phyloP scores from a whole-genome alignment of 2,888 invertebrate species.

The Pristionchus mayeri region DNA sequence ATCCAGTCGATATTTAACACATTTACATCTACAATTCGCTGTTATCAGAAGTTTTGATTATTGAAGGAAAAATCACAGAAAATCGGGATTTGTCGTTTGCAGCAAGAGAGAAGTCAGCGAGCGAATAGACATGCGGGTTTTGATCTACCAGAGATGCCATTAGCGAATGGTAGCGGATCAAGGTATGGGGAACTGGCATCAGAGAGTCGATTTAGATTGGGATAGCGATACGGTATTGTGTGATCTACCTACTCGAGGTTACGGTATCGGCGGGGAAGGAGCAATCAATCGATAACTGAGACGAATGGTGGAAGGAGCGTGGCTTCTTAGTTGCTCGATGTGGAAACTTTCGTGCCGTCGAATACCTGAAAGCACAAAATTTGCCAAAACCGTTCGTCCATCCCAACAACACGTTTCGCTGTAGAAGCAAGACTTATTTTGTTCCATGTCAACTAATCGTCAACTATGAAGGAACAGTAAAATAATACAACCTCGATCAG shows the following conservation, averaged over 20 bases:
- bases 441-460: no score
- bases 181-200: not conserved
- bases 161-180: not conserved
- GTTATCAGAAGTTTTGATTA: not conserved
- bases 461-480: no score
- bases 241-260: constrained; percentile 5
- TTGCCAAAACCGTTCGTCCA: no score
- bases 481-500: no score
- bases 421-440: no score
- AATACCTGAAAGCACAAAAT: constrained; percentile 49
- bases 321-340: not conserved
- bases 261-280: not conserved
- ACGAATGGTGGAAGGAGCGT: not conserved
- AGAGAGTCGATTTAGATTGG: not conserved
- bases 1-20: not conserved
- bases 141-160: constrained; percentile 5
- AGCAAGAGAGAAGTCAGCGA: constrained; percentile 9
- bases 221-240: not conserved
- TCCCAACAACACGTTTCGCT: no score
- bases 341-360: constrained; percentile 63
- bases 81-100: not conserved
- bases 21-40: not conserved
- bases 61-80: not conserved
- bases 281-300: constrained; percentile 16
- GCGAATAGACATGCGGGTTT: constrained; percentile 26